Conservation (phyloP, 2,113 vertebrate genomes). For the Pomatostomus ruficeps region DNA sequence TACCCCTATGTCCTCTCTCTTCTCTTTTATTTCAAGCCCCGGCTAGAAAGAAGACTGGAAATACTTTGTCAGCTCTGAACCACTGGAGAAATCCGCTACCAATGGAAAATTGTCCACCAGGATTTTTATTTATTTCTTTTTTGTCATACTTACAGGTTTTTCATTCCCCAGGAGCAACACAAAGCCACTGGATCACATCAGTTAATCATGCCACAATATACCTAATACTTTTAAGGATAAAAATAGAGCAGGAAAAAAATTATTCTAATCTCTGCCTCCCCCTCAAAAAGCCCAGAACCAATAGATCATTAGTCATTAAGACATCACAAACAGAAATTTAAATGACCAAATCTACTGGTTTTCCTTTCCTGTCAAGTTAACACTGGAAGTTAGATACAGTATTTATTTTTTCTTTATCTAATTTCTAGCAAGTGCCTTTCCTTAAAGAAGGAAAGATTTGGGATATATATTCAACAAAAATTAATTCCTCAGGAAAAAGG, state of each 20-base stretch:
- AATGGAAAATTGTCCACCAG: neutral
- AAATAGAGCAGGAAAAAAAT: neutral
- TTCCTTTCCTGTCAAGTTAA: neutral
- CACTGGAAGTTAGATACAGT: neutral
- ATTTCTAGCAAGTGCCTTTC: neutral
- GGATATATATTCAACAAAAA: neutral
- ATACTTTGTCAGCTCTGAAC: neutral
- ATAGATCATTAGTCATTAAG: neutral
- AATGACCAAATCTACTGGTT: neutral
- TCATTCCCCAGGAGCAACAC: neutral
- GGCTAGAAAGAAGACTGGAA: neutral
- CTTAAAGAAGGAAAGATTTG: neutral
- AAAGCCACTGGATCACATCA: neutral
- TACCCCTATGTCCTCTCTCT: neutral
- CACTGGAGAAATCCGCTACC: neutral
- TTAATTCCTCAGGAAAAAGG: neutral
- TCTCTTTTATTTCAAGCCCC: neutral
- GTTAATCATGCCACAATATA: neutral
- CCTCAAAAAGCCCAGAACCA: neutral
- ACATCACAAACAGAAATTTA: neutral
- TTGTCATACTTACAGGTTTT: neutral
- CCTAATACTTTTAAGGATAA: neutral
- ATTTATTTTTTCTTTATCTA: constrained; percentile 1
- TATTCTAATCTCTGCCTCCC: neutral
- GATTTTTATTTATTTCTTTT: neutral